Conservation (phyloP, 2,888 invertebrate genomes). For the Oscheius sp. region DNA sequence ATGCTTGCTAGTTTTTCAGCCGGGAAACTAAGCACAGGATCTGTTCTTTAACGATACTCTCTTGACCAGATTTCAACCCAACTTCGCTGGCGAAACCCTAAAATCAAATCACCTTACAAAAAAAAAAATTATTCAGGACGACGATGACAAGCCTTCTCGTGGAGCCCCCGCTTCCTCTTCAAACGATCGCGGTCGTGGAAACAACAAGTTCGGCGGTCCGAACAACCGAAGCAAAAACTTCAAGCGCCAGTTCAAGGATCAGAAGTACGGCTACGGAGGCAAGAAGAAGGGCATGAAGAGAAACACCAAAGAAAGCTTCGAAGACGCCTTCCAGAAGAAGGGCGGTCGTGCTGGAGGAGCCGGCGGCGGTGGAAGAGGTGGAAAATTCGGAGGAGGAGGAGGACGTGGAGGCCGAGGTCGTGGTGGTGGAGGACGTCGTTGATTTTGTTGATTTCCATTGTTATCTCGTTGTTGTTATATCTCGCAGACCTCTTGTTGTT, state of each 20-base stretch:
- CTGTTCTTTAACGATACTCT: no score
- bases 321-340: constrained; percentile 39
- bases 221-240: constrained; percentile 35
- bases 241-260: constrained; percentile 76
- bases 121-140: constrained; percentile 34
- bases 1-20: no score
- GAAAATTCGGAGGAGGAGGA: constrained; percentile 39
- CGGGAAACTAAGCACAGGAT: no score
- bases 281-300: constrained; percentile 89
- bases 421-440: constrained; percentile 38
- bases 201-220: constrained; percentile 18
- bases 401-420: constrained; percentile 40
- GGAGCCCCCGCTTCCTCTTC: background rate
- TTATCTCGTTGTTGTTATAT: constrained; percentile 13
- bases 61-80: no score
- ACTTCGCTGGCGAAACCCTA: no score
- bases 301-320: constrained; percentile 83
- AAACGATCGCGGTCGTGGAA: constrained; percentile 4
- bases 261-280: constrained; percentile 93
- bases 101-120: no score
- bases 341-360: constrained; percentile 37
- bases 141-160: constrained; percentile 24
- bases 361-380: constrained; percentile 30
- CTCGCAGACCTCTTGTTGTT: background rate
- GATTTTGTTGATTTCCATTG: constrained; percentile 18